These are phyloP conservation scores for Siderastrea siderea DNA, from an alignment of 92 coral and sea anemone species.

Conservation along the genomic window DNA sequence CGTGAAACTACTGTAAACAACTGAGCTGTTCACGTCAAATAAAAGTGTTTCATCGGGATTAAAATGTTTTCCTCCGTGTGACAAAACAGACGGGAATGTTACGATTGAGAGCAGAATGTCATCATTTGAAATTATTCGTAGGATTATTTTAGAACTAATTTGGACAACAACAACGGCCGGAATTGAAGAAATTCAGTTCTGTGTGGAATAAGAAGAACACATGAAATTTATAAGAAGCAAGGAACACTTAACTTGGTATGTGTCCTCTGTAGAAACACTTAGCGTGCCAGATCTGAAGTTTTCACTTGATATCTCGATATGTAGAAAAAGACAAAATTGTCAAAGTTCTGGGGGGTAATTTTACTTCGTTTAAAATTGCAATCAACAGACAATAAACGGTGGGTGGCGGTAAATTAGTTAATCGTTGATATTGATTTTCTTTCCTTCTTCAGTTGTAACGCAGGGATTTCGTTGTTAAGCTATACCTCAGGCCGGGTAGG, in stretches of 20 bases:
- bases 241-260: not conserved
- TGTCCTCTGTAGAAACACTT: not conserved
- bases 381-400: not conserved
- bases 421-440: conserved; percentile 3
- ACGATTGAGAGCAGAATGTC: not conserved
- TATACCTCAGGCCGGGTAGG: not conserved
- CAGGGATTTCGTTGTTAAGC: not conserved
- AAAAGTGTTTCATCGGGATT: conserved; percentile 20
- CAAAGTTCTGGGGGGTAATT: not conserved
- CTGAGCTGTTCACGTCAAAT: conserved; percentile 22
- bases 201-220: no score
- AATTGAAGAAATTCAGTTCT: not conserved
- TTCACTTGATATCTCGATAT: not conserved
- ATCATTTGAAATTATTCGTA: not conserved
- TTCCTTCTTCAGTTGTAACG: not conserved
- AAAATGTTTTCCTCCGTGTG: conserved; percentile 25
- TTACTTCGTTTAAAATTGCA: not conserved
- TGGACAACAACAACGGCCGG: no score
- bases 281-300: not conserved
- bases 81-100: conserved; percentile 19
- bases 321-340: not conserved
- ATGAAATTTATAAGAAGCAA: not conserved
- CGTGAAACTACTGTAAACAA: conserved; percentile 39
- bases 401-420: conserved; percentile 19
- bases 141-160: not conserved